These are phyloP conservation scores for Lasioglossum malachurum DNA, from an alignment of 2,888 invertebrate species.

Conservation along the genomic window DNA sequence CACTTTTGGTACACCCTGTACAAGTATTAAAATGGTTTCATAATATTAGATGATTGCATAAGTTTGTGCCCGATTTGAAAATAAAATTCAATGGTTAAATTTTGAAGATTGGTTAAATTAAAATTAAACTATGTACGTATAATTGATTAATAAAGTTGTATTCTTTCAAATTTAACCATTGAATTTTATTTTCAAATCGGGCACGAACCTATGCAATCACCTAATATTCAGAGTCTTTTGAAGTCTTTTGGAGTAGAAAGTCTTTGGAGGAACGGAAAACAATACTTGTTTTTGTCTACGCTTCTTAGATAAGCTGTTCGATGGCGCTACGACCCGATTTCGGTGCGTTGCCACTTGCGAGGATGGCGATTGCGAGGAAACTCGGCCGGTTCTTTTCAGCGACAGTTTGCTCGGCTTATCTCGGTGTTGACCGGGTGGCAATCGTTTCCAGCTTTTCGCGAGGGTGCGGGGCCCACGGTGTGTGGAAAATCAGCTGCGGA, in stretches of 20 bases:
- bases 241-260: background rate
- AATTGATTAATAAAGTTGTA: no score
- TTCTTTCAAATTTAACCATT: no score
- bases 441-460: background rate
- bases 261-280: background rate
- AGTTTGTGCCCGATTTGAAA: no score
- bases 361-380: background rate
- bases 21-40: no score
- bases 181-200: no score
- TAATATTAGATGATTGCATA: no score
- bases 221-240: no score
- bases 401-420: slow-evolving; percentile 36
- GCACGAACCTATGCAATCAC: no score
- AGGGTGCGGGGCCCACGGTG: background rate
- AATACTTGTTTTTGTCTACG: background rate
- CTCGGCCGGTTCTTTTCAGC: slow-evolving; percentile 3
- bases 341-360: slow-evolving; percentile 9
- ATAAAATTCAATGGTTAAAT: no score
- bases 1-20: no score
- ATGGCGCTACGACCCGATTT: slow-evolving; percentile 41
- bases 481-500: background rate
- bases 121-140: no score
- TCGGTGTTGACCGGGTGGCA: background rate
- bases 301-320: slow-evolving; percentile 49
- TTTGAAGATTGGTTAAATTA: no score